phyloP scores from a whole-genome alignment of 2,797 vertebrate genomes.

The Mormyrus proboscirostris region DNA sequence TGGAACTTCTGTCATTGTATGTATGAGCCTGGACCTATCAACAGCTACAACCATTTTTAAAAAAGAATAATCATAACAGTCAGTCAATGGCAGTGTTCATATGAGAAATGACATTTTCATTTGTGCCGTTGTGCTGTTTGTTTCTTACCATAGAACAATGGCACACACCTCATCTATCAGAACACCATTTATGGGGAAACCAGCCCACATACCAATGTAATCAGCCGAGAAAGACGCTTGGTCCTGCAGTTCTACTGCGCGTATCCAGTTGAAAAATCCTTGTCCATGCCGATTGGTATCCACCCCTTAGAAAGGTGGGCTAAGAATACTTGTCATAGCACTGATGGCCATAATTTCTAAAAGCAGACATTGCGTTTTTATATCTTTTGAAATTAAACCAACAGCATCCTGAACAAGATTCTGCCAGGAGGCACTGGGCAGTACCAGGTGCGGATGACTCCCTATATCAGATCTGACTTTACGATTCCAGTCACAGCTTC shows the following conservation, averaged over 20 bases:
- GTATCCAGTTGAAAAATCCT: conserved; percentile 46
- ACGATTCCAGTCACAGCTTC: conserved; percentile 24
- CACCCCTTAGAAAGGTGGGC: conserved; percentile 50
- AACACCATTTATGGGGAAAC: conserved; percentile 47
- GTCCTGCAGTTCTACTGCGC: conserved; percentile 48
- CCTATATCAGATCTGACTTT: conserved; percentile 47
- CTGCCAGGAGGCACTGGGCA: conserved; percentile 44
- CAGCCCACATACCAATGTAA: conserved; percentile 26
- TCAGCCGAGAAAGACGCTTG: conserved; percentile 45
- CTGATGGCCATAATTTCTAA: neutral
- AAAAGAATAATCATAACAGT: neutral
- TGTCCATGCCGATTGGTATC: conserved; percentile 51
- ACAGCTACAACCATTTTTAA: neutral
- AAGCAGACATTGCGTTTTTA: neutral
- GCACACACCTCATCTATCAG: conserved; percentile 58
- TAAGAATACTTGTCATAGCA: neutral
- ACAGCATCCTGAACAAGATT: conserved; percentile 39
- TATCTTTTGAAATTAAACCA: neutral
- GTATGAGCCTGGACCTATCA: neutral
- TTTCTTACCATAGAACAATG: conserved; percentile 49
- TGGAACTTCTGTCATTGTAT: conserved; percentile 55
- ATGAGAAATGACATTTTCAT: neutral
- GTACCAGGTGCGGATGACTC: conserved; percentile 45
- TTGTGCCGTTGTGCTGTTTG: neutral
- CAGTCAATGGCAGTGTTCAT: neutral